Evolutionary conservation across 2,888 invertebrate species (phyloP).

Genomic region (Stenurella melanura): DNA sequence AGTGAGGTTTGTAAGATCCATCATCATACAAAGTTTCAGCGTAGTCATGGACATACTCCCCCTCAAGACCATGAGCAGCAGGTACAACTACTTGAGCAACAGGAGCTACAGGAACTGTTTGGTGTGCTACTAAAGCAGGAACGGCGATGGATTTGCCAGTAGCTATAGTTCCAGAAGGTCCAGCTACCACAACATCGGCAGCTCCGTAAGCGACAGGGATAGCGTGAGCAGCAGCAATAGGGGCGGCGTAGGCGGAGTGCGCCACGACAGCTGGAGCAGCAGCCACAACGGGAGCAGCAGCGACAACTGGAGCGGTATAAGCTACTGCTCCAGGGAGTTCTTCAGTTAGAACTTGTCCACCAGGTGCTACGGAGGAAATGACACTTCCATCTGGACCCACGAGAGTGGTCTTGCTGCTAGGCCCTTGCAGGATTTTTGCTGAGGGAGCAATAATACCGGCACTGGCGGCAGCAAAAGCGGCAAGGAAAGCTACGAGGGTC

Average conservation of each 20-base stretch:
- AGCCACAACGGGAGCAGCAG: slow-evolving; percentile 44
- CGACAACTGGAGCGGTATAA: slow-evolving; percentile 41
- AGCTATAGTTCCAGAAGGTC: slow-evolving; percentile 60
- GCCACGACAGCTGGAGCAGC: not conserved
- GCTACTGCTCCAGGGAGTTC: slow-evolving; percentile 49
- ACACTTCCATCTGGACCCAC: slow-evolving; percentile 65
- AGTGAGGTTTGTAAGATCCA: slow-evolving; percentile 62
- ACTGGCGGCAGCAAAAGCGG: slow-evolving; percentile 55
- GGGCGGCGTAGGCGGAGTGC: not conserved
- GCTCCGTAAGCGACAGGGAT: not conserved
- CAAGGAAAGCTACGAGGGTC: slow-evolving; percentile 56
- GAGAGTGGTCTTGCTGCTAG: slow-evolving; percentile 63
- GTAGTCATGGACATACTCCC: slow-evolving; percentile 62
- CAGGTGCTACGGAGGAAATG: slow-evolving; percentile 58
- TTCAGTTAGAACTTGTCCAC: slow-evolving; percentile 54
- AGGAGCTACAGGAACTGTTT: slow-evolving; percentile 23
- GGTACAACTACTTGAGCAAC: slow-evolving; percentile 32
- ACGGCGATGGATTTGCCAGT: slow-evolving; percentile 47
- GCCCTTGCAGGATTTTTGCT: slow-evolving; percentile 60
- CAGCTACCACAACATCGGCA: slow-evolving; percentile 48
- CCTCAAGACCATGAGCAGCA: slow-evolving; percentile 57
- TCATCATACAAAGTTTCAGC: slow-evolving; percentile 63
- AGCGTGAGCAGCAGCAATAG: slow-evolving; percentile 17
- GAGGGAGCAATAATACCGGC: slow-evolving; percentile 49
- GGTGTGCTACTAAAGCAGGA: not conserved